Base-by-base conservation (phyloP, 2,888 invertebrate species). In the Drepanosiphum platanoidis region DNA sequence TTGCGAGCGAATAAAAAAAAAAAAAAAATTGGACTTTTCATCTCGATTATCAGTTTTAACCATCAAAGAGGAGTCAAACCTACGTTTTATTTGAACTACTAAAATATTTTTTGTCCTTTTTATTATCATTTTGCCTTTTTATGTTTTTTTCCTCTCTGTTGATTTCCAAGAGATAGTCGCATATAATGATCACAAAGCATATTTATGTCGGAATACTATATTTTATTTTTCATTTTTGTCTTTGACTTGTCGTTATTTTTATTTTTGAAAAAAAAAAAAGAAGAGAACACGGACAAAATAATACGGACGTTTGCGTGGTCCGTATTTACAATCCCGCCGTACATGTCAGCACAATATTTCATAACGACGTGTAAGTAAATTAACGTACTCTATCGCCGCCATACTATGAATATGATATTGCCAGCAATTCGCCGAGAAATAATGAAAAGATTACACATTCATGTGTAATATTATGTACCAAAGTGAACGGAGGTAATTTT, bases 101-200 rank as follows among this genome's bases (percentile, higher is more conserved):
- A 77, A 75, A 77, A 75, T 36, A 36, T 58, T 77, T 77, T 77
- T 75, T 8, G 32, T 75, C 8, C 42, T 61, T 52, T 11, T 32
- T 58, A 34, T 52, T 75, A n/a, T 52, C n/a, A 32, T 74, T 58
- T 75, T 13, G n/a, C 32, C 61, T 77, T 77, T 61, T 36, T 18
- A 27, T 4, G 30, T 27, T 39, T 61, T 77, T 58, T 58, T n/a
- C n/a, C n/a, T 9, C 18, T 34, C 58, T 58, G 34, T 58, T 74
- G 8, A 52, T 52, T 75, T 58, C 8, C 27, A 61, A 61, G 27
- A 75, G 61, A 27, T 36, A 39, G 15, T 36, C 15, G 66, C 22
- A 34, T 34, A 77, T 77, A 13, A 58, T 58, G 77, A 61, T 77
- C 27, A 39, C 58, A 61, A 39, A 75, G 32, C 30, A n/a, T 15